Evolutionary conservation across 2,888 invertebrate species (phyloP), one percentile per base, ranked within the genome.

Genomic region (Dynastes grantii): DNA sequence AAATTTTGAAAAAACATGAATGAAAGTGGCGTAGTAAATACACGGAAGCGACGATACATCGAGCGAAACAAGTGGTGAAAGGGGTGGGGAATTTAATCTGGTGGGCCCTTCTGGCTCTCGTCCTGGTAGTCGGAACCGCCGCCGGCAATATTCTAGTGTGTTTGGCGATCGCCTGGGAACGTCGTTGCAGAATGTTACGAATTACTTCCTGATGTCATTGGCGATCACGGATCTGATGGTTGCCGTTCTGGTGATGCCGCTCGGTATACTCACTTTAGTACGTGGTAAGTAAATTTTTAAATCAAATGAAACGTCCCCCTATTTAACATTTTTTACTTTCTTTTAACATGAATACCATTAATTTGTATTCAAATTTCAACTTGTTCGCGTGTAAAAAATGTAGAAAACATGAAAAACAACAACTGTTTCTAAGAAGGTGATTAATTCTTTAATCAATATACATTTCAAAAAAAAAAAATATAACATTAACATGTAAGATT

Each of bases 151-250:
- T 97, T 61, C 90, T 98, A 79, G 98, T 98, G 68, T 98, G 98
- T 86, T 89, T 98, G 84, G 98, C 98, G 32, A 97, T 98, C 85
- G 94, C 95, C 81, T 93, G 96, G 92, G 98, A 98, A 88, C 92
- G 96, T 78, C 92, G 97, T 90, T 98, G 80, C 98, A 98, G 89
- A 98, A 97, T 91, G 97, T 98, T 80, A 98, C 98, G 85, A 98
- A 98, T 90, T 98, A 98, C 89, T 98, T 98, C 87, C 91, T 98
- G 85, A 95, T 98, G 94, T 98, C 98, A 4, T 89, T 98, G 87
- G 98, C 98, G 76, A 95, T 98, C 83, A 98, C 98, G 13, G 98
- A 98, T 89, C 92, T 98, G 70, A 94, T 98, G 91, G 98, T 98
- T 1, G 97, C 97, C 63, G 92, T 97, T 32, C 90, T 98, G 83